Evolutionary conservation across 2,888 invertebrate genomes (phyloP), one percentile per base, ranked within the genome.

Genomic region (Stegophylla sp.): DNA sequence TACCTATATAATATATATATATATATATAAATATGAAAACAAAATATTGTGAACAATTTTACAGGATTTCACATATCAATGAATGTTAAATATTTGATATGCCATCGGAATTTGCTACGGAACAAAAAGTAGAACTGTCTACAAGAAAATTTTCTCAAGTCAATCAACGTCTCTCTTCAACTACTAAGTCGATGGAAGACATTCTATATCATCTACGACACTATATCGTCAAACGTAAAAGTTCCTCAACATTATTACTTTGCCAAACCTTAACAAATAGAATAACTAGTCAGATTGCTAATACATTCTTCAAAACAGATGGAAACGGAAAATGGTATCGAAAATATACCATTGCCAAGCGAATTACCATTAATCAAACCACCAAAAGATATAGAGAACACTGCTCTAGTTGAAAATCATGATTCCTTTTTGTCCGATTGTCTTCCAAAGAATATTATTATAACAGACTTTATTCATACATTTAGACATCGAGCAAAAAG

Each of bases 301-400:
- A 71, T 61, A 48, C 48, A 79, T 48, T 71, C 48, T 71, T 48
- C 59, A 61, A 79, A 79, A 79, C 79, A 79, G 61, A 79, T 79
- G 79, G 79, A 71, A 69, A 79, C 41, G 61, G 34, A 41, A 79
- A 79, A 79, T 71, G 71, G 71, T 61, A 79, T 79, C 51, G 79
- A 79, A 79, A 79, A 71, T 48, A 79, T 79, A 79, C 79, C 79
- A 71, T 71, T 79, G 15, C 79, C 79, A 69, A 71, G 69, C 51
- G 71, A 79, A 26, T 34, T 20, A 34, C 59, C 63, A 34, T 41
- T 79, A 51, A 71, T 71, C 51, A 79, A 51, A 79, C 61, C 48
- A 17, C 41, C 61, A 69, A 79, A 51, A 61, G 10, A 43, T 26
- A 26, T 79, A 59, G 71, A 79, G 13, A 79, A 79, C 41, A 79